Percentiles rank a stretch among this genome's conserved stretches.
These are phyloP conservation scores for Pluvialis apricaria DNA, from an alignment of 2,113 vertebrate genomes.

Conservation along the genomic window DNA sequence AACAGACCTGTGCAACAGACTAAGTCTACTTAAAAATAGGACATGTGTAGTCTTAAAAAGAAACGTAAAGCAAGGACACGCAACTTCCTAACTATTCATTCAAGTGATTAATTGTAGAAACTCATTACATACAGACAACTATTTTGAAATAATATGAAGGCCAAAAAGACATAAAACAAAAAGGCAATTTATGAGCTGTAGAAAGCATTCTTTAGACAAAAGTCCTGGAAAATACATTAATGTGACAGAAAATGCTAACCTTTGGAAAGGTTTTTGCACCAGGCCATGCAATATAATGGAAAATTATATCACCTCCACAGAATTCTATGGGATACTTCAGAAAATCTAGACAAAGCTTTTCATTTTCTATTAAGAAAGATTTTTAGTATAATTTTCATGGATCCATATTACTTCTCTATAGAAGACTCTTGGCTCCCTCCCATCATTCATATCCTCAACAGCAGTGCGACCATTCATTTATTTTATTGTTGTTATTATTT, in stretches of 20 bases:
- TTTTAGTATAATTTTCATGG: not conserved
- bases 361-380: not conserved
- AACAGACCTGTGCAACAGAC: not conserved
- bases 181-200: not conserved
- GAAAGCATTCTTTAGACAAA: not conserved
- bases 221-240: not conserved
- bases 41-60: not conserved
- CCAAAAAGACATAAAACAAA: not conserved
- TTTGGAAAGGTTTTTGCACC: not conserved
- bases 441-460: not conserved
- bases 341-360: not conserved
- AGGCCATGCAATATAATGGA: not conserved
- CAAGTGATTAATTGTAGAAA: not conserved
- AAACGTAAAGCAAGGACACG: not conserved
- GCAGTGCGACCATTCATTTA: not conserved
- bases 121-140: not conserved
- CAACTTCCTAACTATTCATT: not conserved
- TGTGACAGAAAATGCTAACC: not conserved
- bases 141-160: not conserved
- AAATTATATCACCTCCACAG: not conserved
- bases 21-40: not conserved
- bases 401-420: not conserved
- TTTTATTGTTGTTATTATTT: not conserved
- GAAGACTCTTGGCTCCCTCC: not conserved
- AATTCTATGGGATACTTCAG: not conserved